phyloP scores from a whole-genome alignment of 2,888 invertebrate genomes.

The Phalera bucephala region DNA sequence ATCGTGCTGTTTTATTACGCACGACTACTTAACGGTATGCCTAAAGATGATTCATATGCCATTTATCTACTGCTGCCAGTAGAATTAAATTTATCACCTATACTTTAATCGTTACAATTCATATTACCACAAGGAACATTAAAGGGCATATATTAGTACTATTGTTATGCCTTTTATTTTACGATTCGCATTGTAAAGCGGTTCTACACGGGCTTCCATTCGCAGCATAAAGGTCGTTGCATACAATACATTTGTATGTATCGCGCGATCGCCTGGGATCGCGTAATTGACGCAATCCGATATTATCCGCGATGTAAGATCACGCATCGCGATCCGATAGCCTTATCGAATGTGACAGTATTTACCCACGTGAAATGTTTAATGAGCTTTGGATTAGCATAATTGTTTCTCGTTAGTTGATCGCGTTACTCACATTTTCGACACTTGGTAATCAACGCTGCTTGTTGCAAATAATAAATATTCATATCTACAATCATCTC shows the following conservation, averaged over 20 bases:
- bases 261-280: constrained; percentile 68
- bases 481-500: too few relatives aligned
- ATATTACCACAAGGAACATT: constrained; percentile 8
- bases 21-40: constrained; percentile 19
- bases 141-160: constrained; percentile 15
- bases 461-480: background rate
- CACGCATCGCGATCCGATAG: constrained; percentile 68
- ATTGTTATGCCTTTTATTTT: constrained; percentile 24
- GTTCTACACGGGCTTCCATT: constrained; percentile 20
- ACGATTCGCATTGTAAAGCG: constrained; percentile 23
- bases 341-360: constrained; percentile 68
- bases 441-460: background rate
- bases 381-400: constrained; percentile 67
- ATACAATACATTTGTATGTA: constrained; percentile 76
- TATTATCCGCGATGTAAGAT: constrained; percentile 76
- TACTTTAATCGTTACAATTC: constrained; percentile 1
- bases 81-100: background rate
- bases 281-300: constrained; percentile 80
- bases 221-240: constrained; percentile 60
- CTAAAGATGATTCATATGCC: constrained; percentile 19
- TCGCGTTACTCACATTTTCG: background rate
- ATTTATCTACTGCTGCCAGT: constrained; percentile 8
- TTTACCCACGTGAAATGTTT: constrained; percentile 64
- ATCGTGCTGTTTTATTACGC: constrained; percentile 22
- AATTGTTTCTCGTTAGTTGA: constrained; percentile 47